Evolutionary conservation across 2,797 vertebrate species (phyloP), one percentile per base, ranked within the genome.

Genomic region (Sebastes ruberrimus): DNA sequence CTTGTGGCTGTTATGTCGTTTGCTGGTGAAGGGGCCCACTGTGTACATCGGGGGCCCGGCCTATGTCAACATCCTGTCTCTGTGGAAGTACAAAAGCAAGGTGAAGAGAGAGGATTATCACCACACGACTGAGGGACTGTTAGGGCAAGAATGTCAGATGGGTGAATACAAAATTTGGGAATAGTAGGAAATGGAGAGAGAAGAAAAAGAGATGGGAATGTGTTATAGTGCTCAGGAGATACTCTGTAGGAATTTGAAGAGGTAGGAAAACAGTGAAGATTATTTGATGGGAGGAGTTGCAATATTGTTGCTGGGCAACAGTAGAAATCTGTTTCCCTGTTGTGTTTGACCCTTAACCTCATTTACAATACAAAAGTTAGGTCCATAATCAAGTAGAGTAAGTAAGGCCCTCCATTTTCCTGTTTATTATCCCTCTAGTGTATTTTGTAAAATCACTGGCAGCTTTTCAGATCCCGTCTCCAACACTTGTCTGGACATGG

Each of bases 31-130:
- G 60, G 63, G 83, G 23, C 42, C 80, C 38, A 35, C 73, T 86
- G 81, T 91, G 82, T 87, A 88, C 82, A 81, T 77, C 10, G 4
- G 80, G 67, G 80, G 30, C 28, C 64, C 13, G 35, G 74, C 63
- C 73, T 88, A 53, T 75, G 81, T 92, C 84, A 90, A 92, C 90
- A 94, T 93, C 92, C 92, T 88, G 88, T 78, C 25, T 71, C 32
- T 78, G 63, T 86, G 56, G 68, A 83, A 77, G 76, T 70, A 28
- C 52, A 73, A 56, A 25, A 23, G 57, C 61, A 71, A 70, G 53
- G 55, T 76, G 56, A 76, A 28, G 78, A 69, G 59, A 23, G 38
- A 59, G 56, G 61, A 78, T 61, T 60, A 28, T 78, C 82, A 73
- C 64, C 32, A 73, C 46, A 63, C 6, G 10, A 71, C 33, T 10